A percentile compares a stretch with the other conserved stretches of the same genome.
Evolutionary conservation across 2,113 vertebrate species (phyloP).

Genomic region (mouse (Mus musculus)): GRCm39 chr1:144819001-144819500

Average conservation of each 20-base stretch:
- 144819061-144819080: background rate
- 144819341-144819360: background rate
- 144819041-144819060: background rate
- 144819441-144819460: background rate
- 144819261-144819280: too few relatives aligned
- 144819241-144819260: too few relatives aligned
- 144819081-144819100: background rate
- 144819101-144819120: background rate
- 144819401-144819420: background rate
- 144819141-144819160: background rate
- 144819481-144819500: background rate
- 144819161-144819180: too few relatives aligned
- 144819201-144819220: too few relatives aligned
- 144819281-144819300: too few relatives aligned
- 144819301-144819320: background rate
- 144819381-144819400: background rate
- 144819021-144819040: background rate
- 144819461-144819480: background rate
- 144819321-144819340: background rate
- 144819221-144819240: too few relatives aligned
- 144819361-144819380: background rate
- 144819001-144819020: background rate
- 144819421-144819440: background rate
- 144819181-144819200: too few relatives aligned
- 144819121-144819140: background rate